These are phyloP conservation scores for Myathropa florea DNA, from an alignment of 2,888 invertebrate species.

Conservation along the genomic window DNA sequence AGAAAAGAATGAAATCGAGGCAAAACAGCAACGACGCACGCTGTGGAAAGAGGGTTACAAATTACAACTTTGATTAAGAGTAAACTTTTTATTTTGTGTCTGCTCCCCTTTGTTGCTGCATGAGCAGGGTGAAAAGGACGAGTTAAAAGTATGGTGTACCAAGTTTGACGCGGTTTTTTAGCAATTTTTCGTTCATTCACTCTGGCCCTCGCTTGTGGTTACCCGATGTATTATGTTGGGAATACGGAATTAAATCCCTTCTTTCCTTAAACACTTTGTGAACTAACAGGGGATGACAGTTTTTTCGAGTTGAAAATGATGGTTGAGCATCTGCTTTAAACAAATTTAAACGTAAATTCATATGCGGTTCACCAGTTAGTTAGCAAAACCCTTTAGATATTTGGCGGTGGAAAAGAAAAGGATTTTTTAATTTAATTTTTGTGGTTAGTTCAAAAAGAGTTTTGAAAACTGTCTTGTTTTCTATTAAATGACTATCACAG, in stretches of 20 bases:
- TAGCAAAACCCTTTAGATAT: no score
- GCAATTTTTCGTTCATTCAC: background rate
- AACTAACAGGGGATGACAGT: background rate
- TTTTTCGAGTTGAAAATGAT: background rate
- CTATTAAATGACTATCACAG: no score
- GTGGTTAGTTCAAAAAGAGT: no score
- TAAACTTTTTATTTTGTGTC: conserved; percentile 7
- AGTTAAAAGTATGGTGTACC: conserved; percentile 22
- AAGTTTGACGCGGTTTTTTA: conserved; percentile 27
- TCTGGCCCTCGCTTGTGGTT: background rate
- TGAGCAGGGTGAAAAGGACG: background rate
- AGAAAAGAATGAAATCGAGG: conserved; percentile 4
- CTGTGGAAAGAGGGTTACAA: background rate
- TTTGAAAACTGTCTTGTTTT: no score
- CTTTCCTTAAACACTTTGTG: background rate
- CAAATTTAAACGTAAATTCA: no score
- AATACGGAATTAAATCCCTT: background rate
- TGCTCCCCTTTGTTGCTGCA: background rate
- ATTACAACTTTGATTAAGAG: conserved; percentile 53
- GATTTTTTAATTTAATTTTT: no score
- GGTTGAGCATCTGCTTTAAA: no score
- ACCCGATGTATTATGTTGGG: background rate
- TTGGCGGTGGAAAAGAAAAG: no score
- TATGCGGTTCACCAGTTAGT: no score
- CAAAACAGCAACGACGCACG: background rate